A percentile compares a stretch with the other conserved stretches of the same genome.
These are phyloP conservation scores for Drosophila borealis DNA, from an alignment of 2,888 invertebrate species.

Conservation along the genomic window DNA sequence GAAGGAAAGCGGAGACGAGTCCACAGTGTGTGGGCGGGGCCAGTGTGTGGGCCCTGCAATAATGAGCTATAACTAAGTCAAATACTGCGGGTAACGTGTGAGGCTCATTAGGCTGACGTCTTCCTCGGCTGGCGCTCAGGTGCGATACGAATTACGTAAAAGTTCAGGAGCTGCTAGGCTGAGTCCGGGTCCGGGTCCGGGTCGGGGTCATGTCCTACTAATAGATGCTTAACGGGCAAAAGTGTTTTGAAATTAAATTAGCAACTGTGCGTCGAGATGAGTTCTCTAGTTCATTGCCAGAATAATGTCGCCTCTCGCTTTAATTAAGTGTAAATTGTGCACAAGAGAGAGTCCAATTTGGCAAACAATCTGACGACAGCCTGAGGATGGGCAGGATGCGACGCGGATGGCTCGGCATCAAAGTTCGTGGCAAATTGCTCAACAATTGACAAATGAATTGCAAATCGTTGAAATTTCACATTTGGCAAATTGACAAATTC, in stretches of 20 bases:
- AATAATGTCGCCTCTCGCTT: constrained; percentile 10
- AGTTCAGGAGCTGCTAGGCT: constrained; percentile 6
- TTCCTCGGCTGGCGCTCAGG: constrained; percentile 33
- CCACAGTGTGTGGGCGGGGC: too few relatives aligned
- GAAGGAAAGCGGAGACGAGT: too few relatives aligned
- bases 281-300: too few relatives aligned
- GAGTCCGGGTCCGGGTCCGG: constrained; percentile 1
- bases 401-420: constrained; percentile 5
- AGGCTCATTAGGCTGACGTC: constrained; percentile 60
- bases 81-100: constrained; percentile 59
- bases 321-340: constrained; percentile 53
- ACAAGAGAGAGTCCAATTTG: constrained; percentile 43
- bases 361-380: constrained; percentile 21
- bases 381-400: neutral
- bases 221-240: constrained; percentile 4
- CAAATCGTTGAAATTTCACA: constrained; percentile 38
- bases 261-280: constrained; percentile 12
- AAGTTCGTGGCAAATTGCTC: constrained; percentile 32
- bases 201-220: constrained; percentile 3
- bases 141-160: constrained; percentile 65
- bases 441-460: constrained; percentile 46
- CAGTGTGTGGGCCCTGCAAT: constrained; percentile 7
- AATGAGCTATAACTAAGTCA: constrained; percentile 47
- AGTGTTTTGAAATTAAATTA: constrained; percentile 47
- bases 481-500: constrained; percentile 57